Evolutionary conservation across 2,888 invertebrate genomes (phyloP).

Genomic region (Apodemia hepburni): DNA sequence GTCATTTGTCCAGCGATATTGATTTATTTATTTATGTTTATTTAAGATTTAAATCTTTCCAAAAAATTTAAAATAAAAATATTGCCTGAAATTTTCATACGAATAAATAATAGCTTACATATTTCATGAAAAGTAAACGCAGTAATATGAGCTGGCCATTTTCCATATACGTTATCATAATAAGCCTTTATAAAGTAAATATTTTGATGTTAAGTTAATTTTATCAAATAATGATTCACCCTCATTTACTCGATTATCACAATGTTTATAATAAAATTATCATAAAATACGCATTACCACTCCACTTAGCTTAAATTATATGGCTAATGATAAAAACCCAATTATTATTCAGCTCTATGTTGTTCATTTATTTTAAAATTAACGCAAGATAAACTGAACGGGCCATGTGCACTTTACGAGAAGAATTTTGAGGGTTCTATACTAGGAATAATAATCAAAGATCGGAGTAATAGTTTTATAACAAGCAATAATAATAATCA

Average conservation of each 20-base stretch:
- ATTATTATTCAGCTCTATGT: conserved; percentile 11
- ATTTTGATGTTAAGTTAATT: conserved; percentile 29
- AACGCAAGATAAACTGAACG: background rate
- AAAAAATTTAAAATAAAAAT: too few species aligned
- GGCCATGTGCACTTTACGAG: too few species aligned
- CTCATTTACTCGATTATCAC: conserved; percentile 26
- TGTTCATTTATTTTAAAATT: conserved; percentile 12
- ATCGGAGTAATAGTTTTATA: too few species aligned
- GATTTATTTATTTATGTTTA: too few species aligned
- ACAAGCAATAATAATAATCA: too few species aligned
- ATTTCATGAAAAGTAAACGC: background rate
- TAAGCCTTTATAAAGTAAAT: conserved; percentile 26
- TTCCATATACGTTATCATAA: conserved; percentile 14
- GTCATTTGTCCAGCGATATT: too few species aligned
- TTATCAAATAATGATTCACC: conserved; percentile 28
- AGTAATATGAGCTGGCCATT: background rate
- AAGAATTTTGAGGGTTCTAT: too few species aligned
- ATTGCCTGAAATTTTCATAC: too few species aligned
- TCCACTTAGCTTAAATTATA: conserved; percentile 25
- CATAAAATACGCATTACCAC: conserved; percentile 33
- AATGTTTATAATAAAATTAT: conserved; percentile 30
- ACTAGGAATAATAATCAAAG: too few species aligned
- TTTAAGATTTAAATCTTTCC: too few species aligned
- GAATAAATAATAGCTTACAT: background rate
- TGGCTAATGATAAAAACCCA: conserved; percentile 26